These are phyloP conservation scores for Hemibagrus guttatus DNA, from an alignment of 2,797 vertebrate genomes.

Conservation along the genomic window DNA sequence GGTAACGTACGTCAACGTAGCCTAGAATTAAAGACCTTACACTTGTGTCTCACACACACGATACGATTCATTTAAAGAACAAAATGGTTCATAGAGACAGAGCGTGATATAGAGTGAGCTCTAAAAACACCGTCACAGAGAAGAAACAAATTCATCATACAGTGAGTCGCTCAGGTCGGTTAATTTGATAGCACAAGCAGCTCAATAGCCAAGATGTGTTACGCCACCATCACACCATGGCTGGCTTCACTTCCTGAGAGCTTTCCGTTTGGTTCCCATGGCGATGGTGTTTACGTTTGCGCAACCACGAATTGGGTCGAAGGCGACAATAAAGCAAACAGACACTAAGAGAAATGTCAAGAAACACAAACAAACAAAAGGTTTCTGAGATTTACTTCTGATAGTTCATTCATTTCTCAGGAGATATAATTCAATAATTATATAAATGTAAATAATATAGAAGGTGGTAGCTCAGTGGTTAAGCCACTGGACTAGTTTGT, in stretches of 20 bases:
- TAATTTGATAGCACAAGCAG: background rate
- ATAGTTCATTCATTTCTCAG: no score
- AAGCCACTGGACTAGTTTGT: no score
- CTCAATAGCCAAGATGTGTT: no score
- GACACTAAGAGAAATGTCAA: background rate
- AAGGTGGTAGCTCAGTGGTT: no score
- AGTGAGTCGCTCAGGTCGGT: background rate
- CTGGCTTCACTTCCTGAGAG: no score
- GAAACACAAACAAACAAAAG: background rate
- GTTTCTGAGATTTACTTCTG: background rate
- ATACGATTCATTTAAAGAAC: background rate
- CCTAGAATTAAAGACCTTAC: background rate
- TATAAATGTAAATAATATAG: no score
- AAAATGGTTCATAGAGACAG: background rate
- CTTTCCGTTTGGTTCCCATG: no score
- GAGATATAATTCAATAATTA: no score
- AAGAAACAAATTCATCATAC: background rate
- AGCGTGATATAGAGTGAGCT: background rate
- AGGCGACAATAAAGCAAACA: background rate
- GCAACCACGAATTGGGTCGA: background rate
- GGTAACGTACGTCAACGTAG: conserved; percentile 58
- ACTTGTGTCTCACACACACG: background rate
- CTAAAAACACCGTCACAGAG: background rate
- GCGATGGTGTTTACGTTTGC: background rate
- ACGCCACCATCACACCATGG: no score